Percentiles rank a stretch among this genome's conserved stretches.
phyloP scores from a whole-genome alignment of 2,113 vertebrate species.

The Aix galericulata region DNA sequence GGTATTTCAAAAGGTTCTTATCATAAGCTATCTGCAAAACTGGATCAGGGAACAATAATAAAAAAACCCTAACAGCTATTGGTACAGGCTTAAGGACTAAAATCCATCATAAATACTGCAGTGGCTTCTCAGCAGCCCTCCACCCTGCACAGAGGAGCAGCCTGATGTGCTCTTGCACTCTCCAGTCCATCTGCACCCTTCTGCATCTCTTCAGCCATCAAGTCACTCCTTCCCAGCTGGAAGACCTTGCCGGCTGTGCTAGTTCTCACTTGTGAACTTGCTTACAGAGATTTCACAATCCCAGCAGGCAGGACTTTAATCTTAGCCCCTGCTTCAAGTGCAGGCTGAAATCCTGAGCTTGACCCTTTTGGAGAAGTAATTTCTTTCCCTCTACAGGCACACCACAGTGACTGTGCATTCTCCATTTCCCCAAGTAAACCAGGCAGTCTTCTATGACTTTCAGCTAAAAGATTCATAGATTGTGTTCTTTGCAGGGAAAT shows the following conservation, averaged over 20 bases:
- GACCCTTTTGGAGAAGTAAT: slow-evolving; percentile 23
- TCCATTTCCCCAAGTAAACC: neutral
- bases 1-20: slow-evolving; percentile 4
- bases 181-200: neutral
- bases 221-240: slow-evolving; percentile 40
- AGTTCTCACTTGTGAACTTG: slow-evolving; percentile 41
- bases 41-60: neutral
- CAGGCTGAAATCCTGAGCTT: slow-evolving; percentile 41
- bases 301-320: slow-evolving; percentile 55
- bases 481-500: neutral
- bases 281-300: slow-evolving; percentile 61
- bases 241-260: slow-evolving; percentile 49
- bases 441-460: neutral
- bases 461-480: neutral
- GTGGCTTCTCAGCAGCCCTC: neutral
- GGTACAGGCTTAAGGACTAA: neutral
- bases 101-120: neutral
- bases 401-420: neutral
- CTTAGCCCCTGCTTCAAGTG: slow-evolving; percentile 41
- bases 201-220: slow-evolving; percentile 7
- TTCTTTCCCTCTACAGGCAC: slow-evolving; percentile 18
- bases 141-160: neutral
- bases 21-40: neutral
- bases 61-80: neutral
- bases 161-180: neutral